Evolutionary conservation across 2,797 vertebrate species (phyloP).

Genomic region (Xerus rutilus): DNA sequence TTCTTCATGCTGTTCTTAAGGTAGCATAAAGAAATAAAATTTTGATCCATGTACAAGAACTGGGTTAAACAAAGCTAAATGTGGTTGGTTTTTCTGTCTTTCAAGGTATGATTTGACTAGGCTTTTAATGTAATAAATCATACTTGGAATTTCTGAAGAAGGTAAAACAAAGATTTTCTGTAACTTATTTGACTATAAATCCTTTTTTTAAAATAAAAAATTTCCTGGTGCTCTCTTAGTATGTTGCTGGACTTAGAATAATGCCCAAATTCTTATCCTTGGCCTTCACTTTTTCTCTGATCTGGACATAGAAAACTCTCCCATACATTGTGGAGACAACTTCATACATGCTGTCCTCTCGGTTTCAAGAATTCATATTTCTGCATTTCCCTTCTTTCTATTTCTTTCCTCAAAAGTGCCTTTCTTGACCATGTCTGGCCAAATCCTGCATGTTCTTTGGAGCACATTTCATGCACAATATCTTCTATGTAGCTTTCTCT

Average conservation of each 20-base stretch:
- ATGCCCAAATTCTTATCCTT: not conserved
- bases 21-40: not conserved
- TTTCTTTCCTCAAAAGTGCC: not conserved
- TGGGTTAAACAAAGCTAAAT: slow-evolving; percentile 11
- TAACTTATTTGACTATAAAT: slow-evolving; percentile 8
- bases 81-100: not conserved
- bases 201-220: not conserved
- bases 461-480: not conserved
- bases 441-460: not conserved
- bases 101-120: slow-evolving; percentile 43
- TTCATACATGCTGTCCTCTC: not conserved
- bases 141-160: not conserved
- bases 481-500: not conserved
- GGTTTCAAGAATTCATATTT: not conserved
- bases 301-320: not conserved
- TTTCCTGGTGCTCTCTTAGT: not conserved
- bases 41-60: not conserved
- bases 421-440: not conserved
- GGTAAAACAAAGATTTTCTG: not conserved
- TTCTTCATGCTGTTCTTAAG: not conserved
- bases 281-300: not conserved
- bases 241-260: not conserved
- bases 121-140: not conserved
- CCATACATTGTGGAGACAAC: not conserved
- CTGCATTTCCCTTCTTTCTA: not conserved